Base-by-base conservation (phyloP, 2,888 invertebrate species). In the Nebria brevicollis region DNA sequence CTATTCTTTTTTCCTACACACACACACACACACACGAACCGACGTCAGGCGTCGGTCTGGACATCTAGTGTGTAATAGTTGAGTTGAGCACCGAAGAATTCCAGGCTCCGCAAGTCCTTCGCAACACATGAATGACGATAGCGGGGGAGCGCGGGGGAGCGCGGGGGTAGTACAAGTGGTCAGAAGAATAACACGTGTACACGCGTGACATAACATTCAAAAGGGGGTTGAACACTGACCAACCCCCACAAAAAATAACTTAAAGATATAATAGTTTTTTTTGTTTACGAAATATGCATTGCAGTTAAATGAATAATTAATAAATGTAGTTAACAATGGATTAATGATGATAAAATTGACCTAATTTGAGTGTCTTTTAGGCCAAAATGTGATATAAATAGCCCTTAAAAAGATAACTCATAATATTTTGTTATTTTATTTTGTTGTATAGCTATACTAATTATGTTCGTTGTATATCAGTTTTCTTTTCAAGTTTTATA, bases 31-130 rank as follows among this genome's bases (percentile, higher is more conserved):
- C 72, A 82, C 82, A 54, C 20, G 20, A 20, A 20, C 83, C 80
- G 77, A 77, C 81, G 77, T 83, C 70, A 41, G 42, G 41, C 73
- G 41, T 64, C 75, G 75, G 25, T 66, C 80, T 83, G 86, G 88
- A 88, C 88, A 88, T 88, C 89, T 88, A 87, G 89, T 87, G 89
- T 87, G 86, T 87, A 86, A 87, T 88, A 88, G 88, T 86, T 83
- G 86, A 88, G 87, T 85, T 84, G 77, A 54, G 13, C 54, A 54
- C 54, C 7, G 13, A 54, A 54, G 54, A 54, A 13, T 54, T 54
- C 54, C 54, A 54, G 8, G 13, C 54, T 54, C 54, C 54, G 34
- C 4, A 2, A 7, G 13, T 8, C 13, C 54, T 13, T 7, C 7
- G 8, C 54, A 13, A 54, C 54, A 54, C 7, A 54, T 54, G 54